Conservation (phyloP, 1,140 invertebrate species). For the Micrasema longulum region DNA sequence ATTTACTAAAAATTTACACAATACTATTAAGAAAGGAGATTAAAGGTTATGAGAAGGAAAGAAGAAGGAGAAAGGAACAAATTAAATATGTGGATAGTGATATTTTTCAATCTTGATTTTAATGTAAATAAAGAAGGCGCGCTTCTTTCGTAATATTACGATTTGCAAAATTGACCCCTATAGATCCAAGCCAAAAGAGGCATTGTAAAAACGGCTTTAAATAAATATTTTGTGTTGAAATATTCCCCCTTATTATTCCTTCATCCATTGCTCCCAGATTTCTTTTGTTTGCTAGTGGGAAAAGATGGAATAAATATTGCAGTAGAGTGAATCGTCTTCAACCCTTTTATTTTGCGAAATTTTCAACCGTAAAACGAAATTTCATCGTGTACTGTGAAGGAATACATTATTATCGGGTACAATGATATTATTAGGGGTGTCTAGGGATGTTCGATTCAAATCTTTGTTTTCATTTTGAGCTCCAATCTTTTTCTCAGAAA, state of each 20-base stretch:
- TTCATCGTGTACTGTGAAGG: slow-evolving; percentile 4
- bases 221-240: no score
- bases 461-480: no score
- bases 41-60: background rate
- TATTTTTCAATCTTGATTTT: background rate
- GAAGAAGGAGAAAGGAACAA: background rate
- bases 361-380: slow-evolving; percentile 10
- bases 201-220: no score
- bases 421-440: background rate
- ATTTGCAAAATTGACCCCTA: no score
- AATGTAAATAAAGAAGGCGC: no score
- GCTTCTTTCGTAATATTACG: no score
- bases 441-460: background rate
- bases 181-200: no score
- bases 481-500: no score
- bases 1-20: background rate
- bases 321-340: slow-evolving; percentile 10
- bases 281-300: slow-evolving; percentile 21
- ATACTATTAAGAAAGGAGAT: no score
- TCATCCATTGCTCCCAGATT: background rate
- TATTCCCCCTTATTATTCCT: no score
- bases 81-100: background rate
- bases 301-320: slow-evolving; percentile 32
- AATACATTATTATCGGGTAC: slow-evolving; percentile 32
- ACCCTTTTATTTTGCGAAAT: slow-evolving; percentile 17